Percentiles rank a stretch among this genome's conserved stretches.
phyloP scores from a whole-genome alignment of 2,113 vertebrate genomes.

The Raja brachyura region DNA sequence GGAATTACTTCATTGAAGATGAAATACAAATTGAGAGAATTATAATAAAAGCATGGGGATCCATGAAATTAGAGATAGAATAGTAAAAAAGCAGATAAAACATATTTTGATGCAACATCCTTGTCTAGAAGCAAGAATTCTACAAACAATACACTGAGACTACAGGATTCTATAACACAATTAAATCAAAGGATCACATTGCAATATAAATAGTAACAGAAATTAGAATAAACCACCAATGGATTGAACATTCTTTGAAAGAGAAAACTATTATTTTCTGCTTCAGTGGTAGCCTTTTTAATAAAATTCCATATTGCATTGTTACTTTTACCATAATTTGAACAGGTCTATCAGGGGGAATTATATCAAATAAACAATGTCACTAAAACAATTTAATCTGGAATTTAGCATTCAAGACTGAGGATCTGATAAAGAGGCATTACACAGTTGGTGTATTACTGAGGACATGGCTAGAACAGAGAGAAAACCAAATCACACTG shows the following conservation, averaged over 20 bases:
- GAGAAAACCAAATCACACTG: too few relatives aligned
- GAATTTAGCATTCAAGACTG: background rate
- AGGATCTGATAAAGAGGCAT: background rate
- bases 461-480: background rate
- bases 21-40: too few relatives aligned
- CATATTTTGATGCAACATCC: too few relatives aligned
- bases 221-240: background rate
- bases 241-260: background rate
- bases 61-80: too few relatives aligned
- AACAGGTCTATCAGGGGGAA: background rate
- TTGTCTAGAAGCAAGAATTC: too few relatives aligned
- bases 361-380: background rate
- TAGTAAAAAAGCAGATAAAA: too few relatives aligned
- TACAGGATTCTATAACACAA: background rate
- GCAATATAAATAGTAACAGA: background rate
- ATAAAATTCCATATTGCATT: background rate
- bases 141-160: too few relatives aligned
- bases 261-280: background rate
- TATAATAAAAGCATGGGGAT: too few relatives aligned
- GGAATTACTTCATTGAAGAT: too few relatives aligned
- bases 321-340: background rate
- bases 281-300: background rate
- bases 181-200: background rate
- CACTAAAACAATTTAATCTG: background rate
- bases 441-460: background rate